These are phyloP conservation scores for Tragulus kanchil DNA, from an alignment of 2,113 vertebrate species.

Conservation along the genomic window DNA sequence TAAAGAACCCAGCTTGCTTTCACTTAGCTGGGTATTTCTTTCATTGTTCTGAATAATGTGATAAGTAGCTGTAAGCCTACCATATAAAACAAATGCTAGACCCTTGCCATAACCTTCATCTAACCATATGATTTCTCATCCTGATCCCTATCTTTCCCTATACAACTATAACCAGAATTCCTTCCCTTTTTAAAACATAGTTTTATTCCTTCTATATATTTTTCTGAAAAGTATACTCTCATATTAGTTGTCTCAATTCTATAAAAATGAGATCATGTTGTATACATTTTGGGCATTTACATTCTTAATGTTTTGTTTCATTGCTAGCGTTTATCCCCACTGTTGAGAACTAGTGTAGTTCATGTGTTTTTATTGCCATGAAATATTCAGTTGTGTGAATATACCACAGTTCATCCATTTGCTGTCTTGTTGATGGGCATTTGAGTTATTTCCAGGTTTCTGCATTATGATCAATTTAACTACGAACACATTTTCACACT, in stretches of 20 bases:
- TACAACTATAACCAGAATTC: neutral
- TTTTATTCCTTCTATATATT: neutral
- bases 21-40: neutral
- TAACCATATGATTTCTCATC: neutral
- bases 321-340: neutral
- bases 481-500: neutral
- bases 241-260: neutral
- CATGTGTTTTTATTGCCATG: conserved; percentile 45
- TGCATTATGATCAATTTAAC: neutral
- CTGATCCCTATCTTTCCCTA: neutral
- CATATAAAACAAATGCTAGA: conserved; percentile 8
- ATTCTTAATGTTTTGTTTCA: neutral
- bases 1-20: neutral
- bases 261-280: neutral
- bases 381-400: neutral
- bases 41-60: neutral
- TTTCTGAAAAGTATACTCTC: conserved; percentile 42
- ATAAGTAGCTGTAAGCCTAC: neutral
- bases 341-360: neutral
- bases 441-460: neutral
- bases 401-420: neutral
- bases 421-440: neutral
- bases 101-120: neutral
- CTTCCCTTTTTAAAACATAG: conserved; percentile 18
- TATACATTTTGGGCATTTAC: neutral